These are phyloP conservation scores for Tympanuchus pallidicinctus DNA, from an alignment of 2,113 vertebrate species.

Conservation along the genomic window DNA sequence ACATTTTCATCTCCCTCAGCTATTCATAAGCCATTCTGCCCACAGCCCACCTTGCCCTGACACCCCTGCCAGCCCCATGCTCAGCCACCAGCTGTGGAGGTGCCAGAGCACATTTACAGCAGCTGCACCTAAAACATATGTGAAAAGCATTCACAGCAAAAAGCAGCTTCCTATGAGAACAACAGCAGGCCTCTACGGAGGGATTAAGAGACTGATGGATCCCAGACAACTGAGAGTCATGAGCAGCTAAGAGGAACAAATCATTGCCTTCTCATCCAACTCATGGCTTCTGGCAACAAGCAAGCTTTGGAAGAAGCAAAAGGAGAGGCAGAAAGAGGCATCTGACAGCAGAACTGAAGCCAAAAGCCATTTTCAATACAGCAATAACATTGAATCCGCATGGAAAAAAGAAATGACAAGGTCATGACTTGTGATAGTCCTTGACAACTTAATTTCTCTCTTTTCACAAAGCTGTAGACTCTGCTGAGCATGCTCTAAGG, in stretches of 20 bases:
- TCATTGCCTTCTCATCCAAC: not conserved
- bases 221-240: not conserved
- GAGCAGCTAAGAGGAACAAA: not conserved
- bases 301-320: not conserved
- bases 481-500: not conserved
- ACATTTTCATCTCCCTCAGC: not conserved
- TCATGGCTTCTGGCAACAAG: fast-evolving
- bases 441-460: not conserved
- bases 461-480: not conserved
- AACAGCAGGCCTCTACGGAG: not conserved
- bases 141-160: not conserved
- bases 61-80: not conserved
- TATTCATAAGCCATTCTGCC: not conserved
- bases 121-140: not conserved
- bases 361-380: not conserved
- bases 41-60: not conserved
- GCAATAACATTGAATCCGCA: not conserved
- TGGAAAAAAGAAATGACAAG: not conserved
- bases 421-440: not conserved
- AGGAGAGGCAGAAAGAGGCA: not conserved
- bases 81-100: not conserved
- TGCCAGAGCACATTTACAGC: not conserved
- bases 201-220: not conserved
- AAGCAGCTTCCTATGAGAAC: not conserved
- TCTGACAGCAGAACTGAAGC: not conserved